A percentile compares a stretch with the other conserved stretches of the same genome.
These are phyloP conservation scores for Agelas oroides DNA, from an alignment of 37 sponge, comb jelly and placozoan species.

Conservation along the genomic window DNA sequence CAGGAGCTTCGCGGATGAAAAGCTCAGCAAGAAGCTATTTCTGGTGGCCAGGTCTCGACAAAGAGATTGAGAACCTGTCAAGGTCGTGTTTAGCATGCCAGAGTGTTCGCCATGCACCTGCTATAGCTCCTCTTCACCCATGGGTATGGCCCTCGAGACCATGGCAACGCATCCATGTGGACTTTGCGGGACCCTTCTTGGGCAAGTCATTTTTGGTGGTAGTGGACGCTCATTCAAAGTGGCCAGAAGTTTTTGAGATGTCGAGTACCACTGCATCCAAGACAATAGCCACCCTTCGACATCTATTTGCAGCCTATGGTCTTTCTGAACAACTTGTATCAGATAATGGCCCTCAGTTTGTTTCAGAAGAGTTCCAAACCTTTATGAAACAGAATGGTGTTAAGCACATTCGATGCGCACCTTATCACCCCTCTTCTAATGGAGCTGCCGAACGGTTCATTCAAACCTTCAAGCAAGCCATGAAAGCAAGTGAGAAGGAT, in stretches of 20 bases:
- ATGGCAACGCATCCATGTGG: conserved; percentile 37
- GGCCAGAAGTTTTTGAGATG: conserved; percentile 41
- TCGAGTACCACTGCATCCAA: neutral
- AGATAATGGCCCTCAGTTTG: conserved; percentile 66
- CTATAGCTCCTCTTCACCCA: neutral
- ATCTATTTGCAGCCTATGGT: conserved; percentile 40
- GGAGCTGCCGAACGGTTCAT: conserved; percentile 46
- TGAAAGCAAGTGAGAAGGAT: neutral
- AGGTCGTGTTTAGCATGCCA: neutral
- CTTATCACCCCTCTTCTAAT: conserved; percentile 48
- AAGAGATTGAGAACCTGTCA: neutral
- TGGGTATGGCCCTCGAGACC: conserved; percentile 11
- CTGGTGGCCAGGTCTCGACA: conserved; percentile 48
- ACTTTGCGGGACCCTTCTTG: conserved; percentile 25
- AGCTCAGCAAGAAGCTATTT: neutral
- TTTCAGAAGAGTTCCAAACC: conserved; percentile 13
- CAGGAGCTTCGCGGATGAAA: conserved; percentile 16
- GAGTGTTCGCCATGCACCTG: neutral
- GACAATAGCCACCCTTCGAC: neutral
- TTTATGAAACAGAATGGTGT: conserved; percentile 35
- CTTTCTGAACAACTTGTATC: conserved; percentile 24
- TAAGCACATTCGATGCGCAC: conserved; percentile 22
- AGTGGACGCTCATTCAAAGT: conserved; percentile 24
- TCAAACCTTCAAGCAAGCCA: conserved; percentile 27
- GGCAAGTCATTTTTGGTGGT: conserved; percentile 4